Evolutionary conservation across 2,113 vertebrate genomes (phyloP).

Genomic region (Phalacrocorax carbo): DNA sequence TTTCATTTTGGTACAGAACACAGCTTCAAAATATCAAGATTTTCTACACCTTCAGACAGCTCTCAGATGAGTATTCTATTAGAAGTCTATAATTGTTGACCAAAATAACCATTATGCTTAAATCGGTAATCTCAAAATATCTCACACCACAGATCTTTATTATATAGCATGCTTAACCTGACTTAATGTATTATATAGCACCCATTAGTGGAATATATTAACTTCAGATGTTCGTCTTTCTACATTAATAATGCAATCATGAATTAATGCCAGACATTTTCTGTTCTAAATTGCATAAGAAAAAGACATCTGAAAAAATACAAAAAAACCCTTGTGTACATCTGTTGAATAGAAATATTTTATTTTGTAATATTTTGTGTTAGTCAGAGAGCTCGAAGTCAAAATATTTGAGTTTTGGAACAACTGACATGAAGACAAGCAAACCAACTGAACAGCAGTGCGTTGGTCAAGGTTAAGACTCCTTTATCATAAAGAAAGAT

Average conservation of each 20-base stretch:
- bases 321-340: background rate
- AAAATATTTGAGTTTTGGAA: background rate
- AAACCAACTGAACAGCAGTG: background rate
- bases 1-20: background rate
- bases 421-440: background rate
- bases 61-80: background rate
- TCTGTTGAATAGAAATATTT: background rate
- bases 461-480: conserved; percentile 34
- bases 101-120: conserved; percentile 42
- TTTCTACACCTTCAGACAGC: background rate
- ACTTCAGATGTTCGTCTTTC: conserved; percentile 27
- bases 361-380: background rate
- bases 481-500: conserved; percentile 27
- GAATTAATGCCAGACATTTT: conserved; percentile 14
- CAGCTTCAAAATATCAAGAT: background rate
- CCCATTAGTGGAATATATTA: conserved; percentile 55
- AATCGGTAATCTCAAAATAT: conserved; percentile 19
- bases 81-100: conserved; percentile 27
- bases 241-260: conserved; percentile 47
- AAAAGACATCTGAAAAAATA: background rate
- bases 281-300: background rate
- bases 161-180: conserved; percentile 25
- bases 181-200: conserved; percentile 49
- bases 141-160: background rate
- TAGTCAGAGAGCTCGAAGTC: background rate